Percentiles rank a stretch among this genome's conserved stretches.
These are phyloP conservation scores for Ostrea denselamellosa DNA, from an alignment of 1,140 invertebrate species.

Conservation along the genomic window DNA sequence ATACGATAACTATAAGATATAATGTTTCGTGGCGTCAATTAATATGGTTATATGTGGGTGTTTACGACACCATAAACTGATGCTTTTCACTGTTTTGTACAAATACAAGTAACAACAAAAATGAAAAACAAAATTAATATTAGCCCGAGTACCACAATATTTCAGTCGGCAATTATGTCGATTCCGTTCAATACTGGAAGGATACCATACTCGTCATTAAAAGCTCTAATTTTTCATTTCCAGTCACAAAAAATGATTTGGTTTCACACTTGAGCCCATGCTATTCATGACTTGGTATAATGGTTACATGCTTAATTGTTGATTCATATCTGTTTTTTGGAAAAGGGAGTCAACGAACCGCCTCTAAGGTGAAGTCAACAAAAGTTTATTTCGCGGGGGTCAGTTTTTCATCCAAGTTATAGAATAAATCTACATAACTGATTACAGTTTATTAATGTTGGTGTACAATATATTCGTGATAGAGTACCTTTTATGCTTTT, in stretches of 20 bases:
- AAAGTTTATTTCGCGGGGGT: conserved; percentile 23
- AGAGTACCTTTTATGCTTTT: background rate
- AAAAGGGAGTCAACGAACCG: background rate
- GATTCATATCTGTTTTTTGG: conserved; percentile 22
- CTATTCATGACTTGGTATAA: background rate
- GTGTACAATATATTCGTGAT: background rate
- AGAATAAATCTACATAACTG: conserved; percentile 24
- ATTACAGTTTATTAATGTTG: background rate
- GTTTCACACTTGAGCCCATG: background rate
- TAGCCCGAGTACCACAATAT: too few relatives aligned
- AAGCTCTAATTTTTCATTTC: background rate
- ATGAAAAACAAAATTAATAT: too few relatives aligned
- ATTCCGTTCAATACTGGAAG: too few relatives aligned
- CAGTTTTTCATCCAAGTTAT: background rate
- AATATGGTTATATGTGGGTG: too few relatives aligned
- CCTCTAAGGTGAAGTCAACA: conserved; percentile 14
- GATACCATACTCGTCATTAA: background rate
- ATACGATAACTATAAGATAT: too few relatives aligned
- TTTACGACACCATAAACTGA: too few relatives aligned
- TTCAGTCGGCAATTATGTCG: too few relatives aligned
- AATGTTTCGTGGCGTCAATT: too few relatives aligned
- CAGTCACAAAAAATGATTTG: background rate
- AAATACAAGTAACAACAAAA: too few relatives aligned
- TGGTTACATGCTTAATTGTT: background rate
- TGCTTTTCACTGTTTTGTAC: too few relatives aligned